These are phyloP conservation scores for Plumapathes pennacea DNA, from an alignment of 92 coral and sea anemone species.

Conservation along the genomic window DNA sequence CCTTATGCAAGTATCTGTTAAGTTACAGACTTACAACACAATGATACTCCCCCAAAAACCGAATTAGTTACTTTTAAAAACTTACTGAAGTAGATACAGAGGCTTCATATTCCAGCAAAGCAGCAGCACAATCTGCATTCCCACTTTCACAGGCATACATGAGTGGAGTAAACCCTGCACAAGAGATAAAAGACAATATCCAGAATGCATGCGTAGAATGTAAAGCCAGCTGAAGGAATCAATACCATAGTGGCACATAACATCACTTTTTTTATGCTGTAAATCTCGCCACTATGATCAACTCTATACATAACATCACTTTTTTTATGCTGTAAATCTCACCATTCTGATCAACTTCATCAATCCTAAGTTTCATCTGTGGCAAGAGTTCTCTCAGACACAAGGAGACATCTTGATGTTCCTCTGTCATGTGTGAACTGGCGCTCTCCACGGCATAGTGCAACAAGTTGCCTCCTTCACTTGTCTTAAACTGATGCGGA, in stretches of 20 bases:
- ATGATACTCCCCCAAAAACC: no score
- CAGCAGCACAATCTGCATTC: conserved; percentile 64
- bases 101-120: conserved; percentile 79
- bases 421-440: conserved; percentile 26
- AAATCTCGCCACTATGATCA: background rate
- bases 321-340: background rate
- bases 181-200: background rate
- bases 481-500: conserved; percentile 41
- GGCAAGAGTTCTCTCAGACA: conserved; percentile 62
- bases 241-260: background rate
- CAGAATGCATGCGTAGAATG: no score
- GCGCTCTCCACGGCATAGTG: conserved; percentile 89
- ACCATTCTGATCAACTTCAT: conserved; percentile 72
- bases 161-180: conserved; percentile 81
- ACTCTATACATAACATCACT: background rate
- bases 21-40: no score
- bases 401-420: conserved; percentile 35
- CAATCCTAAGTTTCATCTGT: conserved; percentile 35
- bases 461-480: conserved; percentile 71
- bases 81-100: conserved; percentile 63
- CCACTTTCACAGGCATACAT: conserved; percentile 92
- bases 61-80: background rate
- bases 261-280: background rate
- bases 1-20: no score
- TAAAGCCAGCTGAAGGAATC: background rate